Percentiles rank a stretch among this genome's conserved stretches.
These are phyloP conservation scores for Gadus chalcogrammus DNA, from an alignment of 2,113 vertebrate genomes.

Conservation along the genomic window DNA sequence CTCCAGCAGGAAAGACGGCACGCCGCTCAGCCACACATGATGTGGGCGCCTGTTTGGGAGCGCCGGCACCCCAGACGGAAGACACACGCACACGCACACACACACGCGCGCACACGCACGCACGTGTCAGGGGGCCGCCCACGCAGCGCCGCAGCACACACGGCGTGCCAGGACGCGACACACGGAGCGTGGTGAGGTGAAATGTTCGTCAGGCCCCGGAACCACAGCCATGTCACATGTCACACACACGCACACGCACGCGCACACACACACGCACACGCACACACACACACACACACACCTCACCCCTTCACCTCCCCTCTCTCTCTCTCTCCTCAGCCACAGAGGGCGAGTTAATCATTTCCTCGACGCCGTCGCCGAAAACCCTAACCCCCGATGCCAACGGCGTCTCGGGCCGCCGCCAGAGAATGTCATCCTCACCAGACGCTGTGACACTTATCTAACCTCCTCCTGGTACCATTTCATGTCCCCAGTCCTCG, in stretches of 20 bases:
- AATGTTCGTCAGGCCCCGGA: conserved; percentile 62
- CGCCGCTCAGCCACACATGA: conserved; percentile 48
- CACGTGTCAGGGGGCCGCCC: conserved; percentile 65
- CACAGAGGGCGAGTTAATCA: conserved; percentile 39
- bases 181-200: conserved; percentile 69
- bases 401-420: background rate
- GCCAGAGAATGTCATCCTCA: conserved; percentile 4
- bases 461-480: conserved; percentile 24
- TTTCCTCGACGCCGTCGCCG: conserved; percentile 6
- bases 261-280: conserved; percentile 1
- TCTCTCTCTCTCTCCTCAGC: conserved; percentile 8
- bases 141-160: conserved; percentile 55
- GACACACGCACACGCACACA: conserved; percentile 22
- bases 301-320: conserved; percentile 35
- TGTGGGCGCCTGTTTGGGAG: conserved; percentile 62
- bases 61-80: conserved; percentile 65
- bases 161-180: conserved; percentile 58
- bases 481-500: conserved; percentile 24
- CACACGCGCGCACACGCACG: conserved; percentile 5
- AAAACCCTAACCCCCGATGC: conserved; percentile 10
- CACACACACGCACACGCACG: conserved; percentile 45
- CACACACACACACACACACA: conserved; percentile 4
- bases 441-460: conserved; percentile 24
- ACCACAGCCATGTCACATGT: conserved; percentile 63
- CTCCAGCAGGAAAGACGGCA: too few species aligned